Conservation (phyloP, 1,140 invertebrate genomes). For the Diuraphis noxia region DNA sequence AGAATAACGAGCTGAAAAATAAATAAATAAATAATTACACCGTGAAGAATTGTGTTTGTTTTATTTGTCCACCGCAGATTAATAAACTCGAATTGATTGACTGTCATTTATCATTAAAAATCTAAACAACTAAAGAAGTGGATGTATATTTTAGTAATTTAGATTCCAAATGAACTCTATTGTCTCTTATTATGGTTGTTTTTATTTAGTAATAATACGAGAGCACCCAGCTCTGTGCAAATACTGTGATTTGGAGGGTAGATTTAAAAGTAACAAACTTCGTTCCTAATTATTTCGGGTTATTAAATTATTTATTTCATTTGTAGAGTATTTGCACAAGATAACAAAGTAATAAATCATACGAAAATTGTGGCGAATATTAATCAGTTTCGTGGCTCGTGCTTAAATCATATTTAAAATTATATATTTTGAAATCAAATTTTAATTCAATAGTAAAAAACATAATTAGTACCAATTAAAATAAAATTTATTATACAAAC, state of each 20-base stretch:
- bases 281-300: conserved; percentile 4
- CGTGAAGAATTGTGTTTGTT: neutral
- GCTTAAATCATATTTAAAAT: neutral
- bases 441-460: neutral
- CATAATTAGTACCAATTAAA: neutral
- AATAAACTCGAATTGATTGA: neutral
- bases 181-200: neutral
- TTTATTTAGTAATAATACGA: neutral
- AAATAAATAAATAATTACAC: neutral
- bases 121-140: neutral
- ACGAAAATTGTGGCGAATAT: neutral
- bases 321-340: neutral
- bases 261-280: neutral
- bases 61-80: neutral
- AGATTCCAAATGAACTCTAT: conserved; percentile 15
- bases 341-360: conserved; percentile 27
- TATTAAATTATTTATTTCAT: conserved; percentile 29
- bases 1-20: neutral
- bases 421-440: neutral
- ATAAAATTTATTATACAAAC: neutral
- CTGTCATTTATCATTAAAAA: neutral
- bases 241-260: neutral
- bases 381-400: neutral
- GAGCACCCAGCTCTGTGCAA: neutral
- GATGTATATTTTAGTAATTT: neutral